Percentiles rank a stretch among this genome's conserved stretches.
Conservation (phyloP, 2,113 vertebrate genomes). For the Epinephelus fuscoguttatus region DNA sequence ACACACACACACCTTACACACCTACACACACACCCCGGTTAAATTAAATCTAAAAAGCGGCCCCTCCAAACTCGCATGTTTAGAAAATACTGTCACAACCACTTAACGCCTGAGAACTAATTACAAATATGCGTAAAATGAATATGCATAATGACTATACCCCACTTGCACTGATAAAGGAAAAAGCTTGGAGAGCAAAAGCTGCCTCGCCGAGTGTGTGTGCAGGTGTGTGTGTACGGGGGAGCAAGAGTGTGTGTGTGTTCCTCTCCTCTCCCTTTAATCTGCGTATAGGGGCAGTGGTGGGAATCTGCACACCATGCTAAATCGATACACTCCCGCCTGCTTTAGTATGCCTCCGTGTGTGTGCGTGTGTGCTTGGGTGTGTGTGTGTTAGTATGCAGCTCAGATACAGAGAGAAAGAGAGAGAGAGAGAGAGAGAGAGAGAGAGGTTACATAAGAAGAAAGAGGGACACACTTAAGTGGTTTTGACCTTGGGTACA, state of each 20-base stretch:
- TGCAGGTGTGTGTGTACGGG: slow-evolving; percentile 24
- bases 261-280: slow-evolving; percentile 71
- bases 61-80: slow-evolving; percentile 60
- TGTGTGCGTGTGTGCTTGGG: slow-evolving; percentile 50
- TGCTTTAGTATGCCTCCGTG: slow-evolving; percentile 73
- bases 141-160: slow-evolving; percentile 74
- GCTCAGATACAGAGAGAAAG: slow-evolving; percentile 64
- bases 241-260: slow-evolving; percentile 57
- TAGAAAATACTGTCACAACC: slow-evolving; percentile 71
- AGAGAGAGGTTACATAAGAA: slow-evolving; percentile 79
- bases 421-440: slow-evolving; percentile 47
- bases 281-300: slow-evolving; percentile 81
- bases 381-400: slow-evolving; percentile 75
- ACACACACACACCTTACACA: slow-evolving; percentile 2
- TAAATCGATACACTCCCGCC: slow-evolving; percentile 82
- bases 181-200: slow-evolving; percentile 76
- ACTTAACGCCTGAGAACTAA: slow-evolving; percentile 70
- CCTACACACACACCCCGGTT: slow-evolving; percentile 20
- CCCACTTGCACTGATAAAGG: slow-evolving; percentile 67
- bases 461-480: slow-evolving; percentile 81
- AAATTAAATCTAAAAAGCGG: slow-evolving; percentile 50
- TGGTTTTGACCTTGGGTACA: slow-evolving; percentile 83
- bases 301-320: slow-evolving; percentile 85
- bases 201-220: slow-evolving; percentile 46
- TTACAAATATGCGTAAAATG: slow-evolving; percentile 77